Conservation (phyloP, 2,113 vertebrate genomes). For the Gymnocephalus cernua region DNA sequence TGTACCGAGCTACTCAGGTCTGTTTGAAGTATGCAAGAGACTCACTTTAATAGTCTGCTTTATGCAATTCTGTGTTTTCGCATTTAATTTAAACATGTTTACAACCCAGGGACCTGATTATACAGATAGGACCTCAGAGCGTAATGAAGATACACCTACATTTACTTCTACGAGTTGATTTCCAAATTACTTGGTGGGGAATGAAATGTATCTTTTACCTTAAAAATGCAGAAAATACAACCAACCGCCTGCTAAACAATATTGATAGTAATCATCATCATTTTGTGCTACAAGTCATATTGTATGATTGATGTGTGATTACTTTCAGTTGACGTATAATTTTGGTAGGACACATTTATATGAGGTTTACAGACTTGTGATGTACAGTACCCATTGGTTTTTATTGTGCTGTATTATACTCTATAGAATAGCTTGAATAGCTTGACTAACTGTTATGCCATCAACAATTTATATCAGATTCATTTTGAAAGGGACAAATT, state of each 20-base stretch:
- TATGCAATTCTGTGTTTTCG: slow-evolving; percentile 43
- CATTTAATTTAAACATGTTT: slow-evolving; percentile 63
- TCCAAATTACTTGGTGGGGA: background rate
- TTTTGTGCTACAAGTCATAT: background rate
- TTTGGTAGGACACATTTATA: background rate
- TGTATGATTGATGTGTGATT: background rate
- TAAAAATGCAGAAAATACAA: background rate
- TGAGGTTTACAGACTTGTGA: background rate
- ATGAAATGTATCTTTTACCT: background rate
- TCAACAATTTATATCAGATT: background rate
- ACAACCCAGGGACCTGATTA: slow-evolving; percentile 41
- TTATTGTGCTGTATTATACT: background rate
- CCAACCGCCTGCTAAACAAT: background rate
- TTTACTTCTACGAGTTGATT: background rate
- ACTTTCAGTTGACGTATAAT: background rate
- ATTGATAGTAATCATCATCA: background rate
- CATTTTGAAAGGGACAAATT: background rate
- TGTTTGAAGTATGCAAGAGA: slow-evolving; percentile 65
- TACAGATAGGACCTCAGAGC: slow-evolving; percentile 14
- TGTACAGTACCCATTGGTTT: background rate
- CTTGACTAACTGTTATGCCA: background rate
- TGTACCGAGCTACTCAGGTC: slow-evolving; percentile 56
- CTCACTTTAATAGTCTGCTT: slow-evolving; percentile 49
- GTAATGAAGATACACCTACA: slow-evolving; percentile 9
- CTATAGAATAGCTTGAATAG: background rate